A percentile compares a stretch with the other conserved stretches of the same genome.
Conservation (phyloP, 2,797 vertebrate species). For the Schizopygopsis malacanthus region DNA sequence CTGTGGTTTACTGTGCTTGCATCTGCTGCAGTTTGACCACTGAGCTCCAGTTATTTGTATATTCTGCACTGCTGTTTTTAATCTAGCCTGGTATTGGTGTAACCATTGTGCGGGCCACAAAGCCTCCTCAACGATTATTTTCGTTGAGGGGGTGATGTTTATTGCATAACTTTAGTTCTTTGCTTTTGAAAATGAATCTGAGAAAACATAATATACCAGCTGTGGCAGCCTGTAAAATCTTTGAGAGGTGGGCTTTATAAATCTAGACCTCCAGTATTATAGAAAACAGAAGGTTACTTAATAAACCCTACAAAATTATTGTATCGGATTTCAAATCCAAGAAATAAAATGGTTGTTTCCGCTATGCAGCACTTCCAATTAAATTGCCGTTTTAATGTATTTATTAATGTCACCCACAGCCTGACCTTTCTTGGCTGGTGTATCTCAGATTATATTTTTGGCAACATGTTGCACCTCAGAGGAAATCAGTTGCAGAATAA, state of each 20-base stretch:
- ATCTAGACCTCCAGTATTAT: neutral
- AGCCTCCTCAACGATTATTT: neutral
- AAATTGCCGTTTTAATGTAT: neutral
- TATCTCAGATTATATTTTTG: slow-evolving; percentile 32
- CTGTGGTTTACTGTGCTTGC: slow-evolving; percentile 18
- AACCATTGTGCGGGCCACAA: slow-evolving; percentile 30
- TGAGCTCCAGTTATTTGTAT: slow-evolving; percentile 53
- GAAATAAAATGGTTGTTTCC: neutral
- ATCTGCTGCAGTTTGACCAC: slow-evolving; percentile 10
- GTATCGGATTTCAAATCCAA: neutral
- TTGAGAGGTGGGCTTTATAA: neutral
- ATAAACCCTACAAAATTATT: neutral
- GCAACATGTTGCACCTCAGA: neutral
- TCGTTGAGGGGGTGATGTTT: slow-evolving; percentile 7
- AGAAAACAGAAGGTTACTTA: neutral
- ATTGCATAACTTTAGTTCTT: slow-evolving; percentile 20
- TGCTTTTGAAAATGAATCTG: neutral
- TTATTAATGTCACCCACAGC: neutral
- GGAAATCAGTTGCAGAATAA: slow-evolving; percentile 42
- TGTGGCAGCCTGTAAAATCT: slow-evolving; percentile 2
- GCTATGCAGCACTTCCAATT: neutral
- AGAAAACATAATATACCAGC: neutral
- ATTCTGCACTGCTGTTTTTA: slow-evolving; percentile 38
- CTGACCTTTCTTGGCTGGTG: slow-evolving; percentile 6
- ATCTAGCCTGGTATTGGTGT: slow-evolving; percentile 33